Conservation (phyloP, 1,140 invertebrate genomes). For the Rhopalosiphum padi region DNA sequence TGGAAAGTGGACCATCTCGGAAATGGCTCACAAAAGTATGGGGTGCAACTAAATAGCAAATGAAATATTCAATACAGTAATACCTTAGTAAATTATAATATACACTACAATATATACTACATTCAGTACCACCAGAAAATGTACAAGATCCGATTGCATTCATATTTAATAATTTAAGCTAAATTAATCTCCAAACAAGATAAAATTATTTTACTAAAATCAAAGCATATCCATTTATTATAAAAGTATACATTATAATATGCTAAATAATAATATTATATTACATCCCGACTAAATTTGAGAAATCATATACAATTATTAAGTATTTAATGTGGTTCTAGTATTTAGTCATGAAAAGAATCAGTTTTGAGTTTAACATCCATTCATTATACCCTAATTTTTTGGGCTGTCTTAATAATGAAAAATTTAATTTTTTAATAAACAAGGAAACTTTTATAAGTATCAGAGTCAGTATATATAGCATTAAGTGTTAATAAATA, state of each 20-base stretch:
- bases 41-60: too few species aligned
- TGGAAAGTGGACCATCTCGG: too few species aligned
- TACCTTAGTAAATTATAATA: too few species aligned
- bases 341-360: constrained; percentile 98
- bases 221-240: too few species aligned
- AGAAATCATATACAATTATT: too few species aligned
- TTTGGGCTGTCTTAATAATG: constrained; percentile 85
- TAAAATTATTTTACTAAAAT: too few species aligned
- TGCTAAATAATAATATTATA: background rate
- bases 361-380: constrained; percentile 98
- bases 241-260: too few species aligned
- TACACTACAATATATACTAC: too few species aligned
- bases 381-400: constrained; percentile 97
- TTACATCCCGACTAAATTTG: constrained; percentile 87
- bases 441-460: constrained; percentile 95
- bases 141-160: constrained; percentile 96
- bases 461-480: constrained; percentile 75
- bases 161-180: constrained; percentile 98
- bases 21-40: too few species aligned
- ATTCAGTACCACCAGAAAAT: constrained; percentile 86
- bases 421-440: constrained; percentile 84
- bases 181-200: too few species aligned
- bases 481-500: background rate
- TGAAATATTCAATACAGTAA: too few species aligned
- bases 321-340: too few species aligned